A percentile compares a stretch with the other conserved stretches of the same genome.
Evolutionary conservation across 2,113 vertebrate species (phyloP).

Genomic region (Pangasianodon hypophthalmus): DNA sequence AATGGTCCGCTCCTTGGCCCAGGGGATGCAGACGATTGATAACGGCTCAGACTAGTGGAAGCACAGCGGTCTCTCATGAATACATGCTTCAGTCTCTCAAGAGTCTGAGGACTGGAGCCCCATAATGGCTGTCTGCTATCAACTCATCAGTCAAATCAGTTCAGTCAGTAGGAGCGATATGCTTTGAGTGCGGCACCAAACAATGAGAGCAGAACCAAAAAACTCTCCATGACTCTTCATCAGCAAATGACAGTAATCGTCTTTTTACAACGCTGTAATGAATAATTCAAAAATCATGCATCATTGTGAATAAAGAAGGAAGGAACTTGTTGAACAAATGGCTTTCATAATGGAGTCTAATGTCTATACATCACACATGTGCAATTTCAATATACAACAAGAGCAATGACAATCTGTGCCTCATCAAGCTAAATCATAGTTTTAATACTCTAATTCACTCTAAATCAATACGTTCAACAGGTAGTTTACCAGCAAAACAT

Average conservation of each 20-base stretch:
- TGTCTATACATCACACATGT: neutral
- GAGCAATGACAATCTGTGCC: neutral
- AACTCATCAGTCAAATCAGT: constrained; percentile 39
- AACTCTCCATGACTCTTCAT: constrained; percentile 6
- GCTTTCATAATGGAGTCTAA: neutral
- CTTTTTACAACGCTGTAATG: neutral
- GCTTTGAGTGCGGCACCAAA: neutral
- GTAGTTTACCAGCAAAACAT: neutral
- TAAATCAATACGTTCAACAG: neutral
- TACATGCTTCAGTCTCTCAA: neutral
- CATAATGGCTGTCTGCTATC: constrained; percentile 10
- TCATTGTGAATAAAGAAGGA: neutral
- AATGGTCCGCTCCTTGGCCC: neutral
- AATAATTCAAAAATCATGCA: constrained; percentile 8
- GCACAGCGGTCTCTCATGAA: neutral
- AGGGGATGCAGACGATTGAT: neutral
- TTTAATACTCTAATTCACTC: neutral
- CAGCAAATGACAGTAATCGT: constrained; percentile 11
- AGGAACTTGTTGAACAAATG: constrained; percentile 2
- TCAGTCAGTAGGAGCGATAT: constrained; percentile 3
- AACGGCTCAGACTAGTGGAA: neutral
- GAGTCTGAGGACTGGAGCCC: neutral
- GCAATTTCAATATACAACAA: neutral
- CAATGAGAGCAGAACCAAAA: neutral
- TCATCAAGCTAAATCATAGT: neutral